Conservation (phyloP, 2,797 vertebrate species). For the Remorina albescens region DNA sequence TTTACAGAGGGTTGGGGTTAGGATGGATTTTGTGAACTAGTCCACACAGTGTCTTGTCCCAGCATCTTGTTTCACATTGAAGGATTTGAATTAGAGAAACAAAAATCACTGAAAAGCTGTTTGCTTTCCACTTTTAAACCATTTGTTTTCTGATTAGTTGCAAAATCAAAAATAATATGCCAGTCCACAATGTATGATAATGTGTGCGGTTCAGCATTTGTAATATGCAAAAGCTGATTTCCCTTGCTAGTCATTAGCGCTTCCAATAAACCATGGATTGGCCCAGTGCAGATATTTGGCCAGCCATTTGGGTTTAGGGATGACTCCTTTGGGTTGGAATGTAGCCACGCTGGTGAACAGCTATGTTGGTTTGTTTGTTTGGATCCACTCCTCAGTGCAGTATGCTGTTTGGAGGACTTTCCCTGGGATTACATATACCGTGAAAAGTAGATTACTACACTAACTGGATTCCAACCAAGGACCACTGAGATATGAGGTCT, state of each 20-base stretch:
- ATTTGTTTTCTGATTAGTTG: constrained; percentile 46
- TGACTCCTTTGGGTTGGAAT: constrained; percentile 71
- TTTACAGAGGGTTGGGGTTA: not conserved
- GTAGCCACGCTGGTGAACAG: constrained; percentile 67
- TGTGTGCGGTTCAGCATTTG: constrained; percentile 40
- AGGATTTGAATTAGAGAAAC: not conserved
- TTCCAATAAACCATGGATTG: constrained; percentile 75
- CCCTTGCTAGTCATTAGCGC: constrained; percentile 69
- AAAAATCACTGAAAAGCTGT: too few relatives aligned
- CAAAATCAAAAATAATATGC: constrained; percentile 37
- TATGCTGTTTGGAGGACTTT: constrained; percentile 68
- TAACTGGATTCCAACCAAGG: constrained; percentile 71
- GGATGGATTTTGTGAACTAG: not conserved
- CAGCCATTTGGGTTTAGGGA: constrained; percentile 65
- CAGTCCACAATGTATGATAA: constrained; percentile 43
- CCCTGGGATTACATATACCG: constrained; percentile 73
- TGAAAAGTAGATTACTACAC: constrained; percentile 77
- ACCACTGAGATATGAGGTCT: constrained; percentile 63
- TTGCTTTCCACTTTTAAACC: constrained; percentile 30
- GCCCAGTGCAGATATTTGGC: constrained; percentile 70
- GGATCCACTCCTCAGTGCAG: constrained; percentile 71
- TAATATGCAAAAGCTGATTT: constrained; percentile 73
- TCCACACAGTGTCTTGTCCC: not conserved
- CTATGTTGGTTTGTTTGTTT: constrained; percentile 75
- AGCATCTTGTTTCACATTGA: constrained; percentile 9